Percentiles rank a stretch among this genome's conserved stretches.
Evolutionary conservation across 2,113 vertebrate species (phyloP).

Genomic region (Eonycteris spelaea): DNA sequence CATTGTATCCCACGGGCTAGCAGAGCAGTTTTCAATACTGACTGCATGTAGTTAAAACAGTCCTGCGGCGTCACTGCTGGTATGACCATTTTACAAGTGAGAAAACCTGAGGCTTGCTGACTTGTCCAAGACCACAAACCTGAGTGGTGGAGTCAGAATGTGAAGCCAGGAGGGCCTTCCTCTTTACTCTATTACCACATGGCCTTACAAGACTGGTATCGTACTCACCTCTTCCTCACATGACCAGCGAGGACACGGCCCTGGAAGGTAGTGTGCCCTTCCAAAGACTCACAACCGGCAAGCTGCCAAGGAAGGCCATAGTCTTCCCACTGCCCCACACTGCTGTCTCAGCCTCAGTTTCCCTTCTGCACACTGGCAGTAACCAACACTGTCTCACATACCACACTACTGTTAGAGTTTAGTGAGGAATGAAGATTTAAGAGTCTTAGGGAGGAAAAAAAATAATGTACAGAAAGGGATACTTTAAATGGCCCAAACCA

Average conservation of each 20-base stretch:
- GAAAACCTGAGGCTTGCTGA: neutral
- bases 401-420: neutral
- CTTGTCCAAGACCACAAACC: neutral
- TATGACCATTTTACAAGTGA: neutral
- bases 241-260: neutral
- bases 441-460: neutral
- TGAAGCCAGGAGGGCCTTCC: neutral
- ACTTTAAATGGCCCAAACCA: neutral
- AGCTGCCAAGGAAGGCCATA: neutral
- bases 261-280: neutral
- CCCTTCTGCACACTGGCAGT: neutral
- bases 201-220: neutral
- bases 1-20: neutral
- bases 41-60: neutral
- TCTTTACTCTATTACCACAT: neutral
- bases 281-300: neutral
- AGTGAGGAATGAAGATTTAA: neutral
- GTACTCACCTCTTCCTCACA: neutral
- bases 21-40: neutral
- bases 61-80: neutral
- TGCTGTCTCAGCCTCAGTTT: neutral
- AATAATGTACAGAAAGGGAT: neutral
- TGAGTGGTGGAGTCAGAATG: neutral
- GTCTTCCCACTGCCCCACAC: neutral
- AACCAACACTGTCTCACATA: neutral